phyloP scores from a whole-genome alignment of 2,888 invertebrate genomes.

The Yponomeuta sedellus region DNA sequence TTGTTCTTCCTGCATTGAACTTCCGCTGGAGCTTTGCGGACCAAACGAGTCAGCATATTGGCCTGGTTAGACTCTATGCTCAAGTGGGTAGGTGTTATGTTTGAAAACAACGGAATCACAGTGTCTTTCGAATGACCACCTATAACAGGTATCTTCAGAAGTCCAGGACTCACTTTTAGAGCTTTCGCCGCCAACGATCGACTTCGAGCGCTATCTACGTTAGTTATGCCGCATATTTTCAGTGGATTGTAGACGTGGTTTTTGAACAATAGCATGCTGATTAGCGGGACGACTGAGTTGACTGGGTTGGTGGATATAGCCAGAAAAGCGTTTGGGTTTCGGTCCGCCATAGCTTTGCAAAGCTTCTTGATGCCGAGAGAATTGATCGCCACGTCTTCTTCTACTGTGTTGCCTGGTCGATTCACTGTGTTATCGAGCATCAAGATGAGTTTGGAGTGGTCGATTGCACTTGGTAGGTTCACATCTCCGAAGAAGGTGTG shows the following conservation, averaged over 20 bases:
- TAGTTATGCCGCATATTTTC: constrained; percentile 51
- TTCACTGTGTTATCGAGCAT: constrained; percentile 41
- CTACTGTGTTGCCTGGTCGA: constrained; percentile 33
- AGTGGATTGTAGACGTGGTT: constrained; percentile 45
- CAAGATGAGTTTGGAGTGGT: constrained; percentile 39
- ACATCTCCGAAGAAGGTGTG: constrained; percentile 31
- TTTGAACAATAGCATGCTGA: constrained; percentile 38
- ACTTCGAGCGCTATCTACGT: constrained; percentile 45
- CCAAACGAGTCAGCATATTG: constrained; percentile 42
- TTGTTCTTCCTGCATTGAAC: constrained; percentile 43
- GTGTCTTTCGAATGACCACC: constrained; percentile 57
- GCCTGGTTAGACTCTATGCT: constrained; percentile 35
- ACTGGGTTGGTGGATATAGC: constrained; percentile 51
- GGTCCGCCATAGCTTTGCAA: constrained; percentile 40
- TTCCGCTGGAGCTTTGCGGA: constrained; percentile 46
- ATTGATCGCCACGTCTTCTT: constrained; percentile 45
- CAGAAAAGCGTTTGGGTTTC: constrained; percentile 44
- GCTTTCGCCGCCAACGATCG: constrained; percentile 35
- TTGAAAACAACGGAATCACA: constrained; percentile 52
- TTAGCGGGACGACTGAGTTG: constrained; percentile 51
- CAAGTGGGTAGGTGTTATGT: constrained; percentile 34
- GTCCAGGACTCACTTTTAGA: constrained; percentile 35
- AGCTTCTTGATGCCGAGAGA: constrained; percentile 40
- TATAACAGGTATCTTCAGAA: constrained; percentile 45
- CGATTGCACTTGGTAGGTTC: constrained; percentile 35